Percentiles rank a stretch among this genome's conserved stretches.
These are phyloP conservation scores for Xenentodon cancila DNA, from an alignment of 2,797 vertebrate genomes.

Conservation along the genomic window DNA sequence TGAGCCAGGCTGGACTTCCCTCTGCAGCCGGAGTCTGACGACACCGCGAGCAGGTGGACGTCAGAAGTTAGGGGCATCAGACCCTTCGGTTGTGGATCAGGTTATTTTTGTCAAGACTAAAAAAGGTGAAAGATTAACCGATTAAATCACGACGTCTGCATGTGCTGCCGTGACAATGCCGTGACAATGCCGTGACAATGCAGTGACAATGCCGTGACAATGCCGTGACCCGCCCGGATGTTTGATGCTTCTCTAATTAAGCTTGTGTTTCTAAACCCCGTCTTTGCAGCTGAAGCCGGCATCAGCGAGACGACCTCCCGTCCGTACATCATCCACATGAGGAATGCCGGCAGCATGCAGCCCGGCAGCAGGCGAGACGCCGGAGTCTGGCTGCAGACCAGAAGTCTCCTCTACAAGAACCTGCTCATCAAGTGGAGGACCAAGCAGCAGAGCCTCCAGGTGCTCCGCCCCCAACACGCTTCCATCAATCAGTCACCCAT, in stretches of 20 bases:
- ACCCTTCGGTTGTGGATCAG: too few species aligned
- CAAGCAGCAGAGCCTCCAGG: slow-evolving; percentile 87
- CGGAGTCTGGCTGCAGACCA: slow-evolving; percentile 84
- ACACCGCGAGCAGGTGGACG: too few species aligned
- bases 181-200: too few species aligned
- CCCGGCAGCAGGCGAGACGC: slow-evolving; percentile 71
- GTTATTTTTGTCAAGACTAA: too few species aligned
- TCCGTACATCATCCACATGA: slow-evolving; percentile 65
- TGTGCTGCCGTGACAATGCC: too few species aligned
- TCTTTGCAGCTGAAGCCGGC: slow-evolving; percentile 70
- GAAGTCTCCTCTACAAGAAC: slow-evolving; percentile 88
- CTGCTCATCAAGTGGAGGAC: slow-evolving; percentile 89
- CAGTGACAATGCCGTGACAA: too few species aligned
- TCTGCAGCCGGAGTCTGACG: too few species aligned
- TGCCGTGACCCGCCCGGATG: neutral
- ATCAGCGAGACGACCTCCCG: slow-evolving; percentile 50
- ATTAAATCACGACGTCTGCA: too few species aligned
- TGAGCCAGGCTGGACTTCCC: too few species aligned
- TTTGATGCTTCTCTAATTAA: neutral
- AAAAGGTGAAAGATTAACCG: too few species aligned
- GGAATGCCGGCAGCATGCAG: slow-evolving; percentile 76
- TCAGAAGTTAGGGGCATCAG: too few species aligned
- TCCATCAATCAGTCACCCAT: neutral
- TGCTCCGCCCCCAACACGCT: slow-evolving; percentile 29
- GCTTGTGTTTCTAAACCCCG: neutral